These are phyloP conservation scores for Uropsilus gracilis DNA, from an alignment of 2,113 vertebrate species.

Conservation along the genomic window DNA sequence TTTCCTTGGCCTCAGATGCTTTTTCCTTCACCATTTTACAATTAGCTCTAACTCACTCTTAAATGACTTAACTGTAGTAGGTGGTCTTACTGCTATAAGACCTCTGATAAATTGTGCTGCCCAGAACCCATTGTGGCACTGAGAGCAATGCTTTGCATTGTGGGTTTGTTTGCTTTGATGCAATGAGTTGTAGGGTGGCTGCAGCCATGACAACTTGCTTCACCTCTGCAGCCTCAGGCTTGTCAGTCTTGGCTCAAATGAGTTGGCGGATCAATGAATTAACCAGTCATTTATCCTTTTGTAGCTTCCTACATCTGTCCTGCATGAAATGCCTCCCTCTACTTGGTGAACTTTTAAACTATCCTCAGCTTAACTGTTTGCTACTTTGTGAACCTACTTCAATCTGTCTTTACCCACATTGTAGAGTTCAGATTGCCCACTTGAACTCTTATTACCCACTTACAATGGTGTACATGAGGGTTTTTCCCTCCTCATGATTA, in stretches of 20 bases:
- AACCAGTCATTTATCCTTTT: background rate
- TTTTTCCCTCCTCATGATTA: background rate
- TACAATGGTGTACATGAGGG: background rate
- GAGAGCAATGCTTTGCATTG: accelerated
- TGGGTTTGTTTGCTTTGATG: background rate
- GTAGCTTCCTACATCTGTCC: background rate
- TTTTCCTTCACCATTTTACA: background rate
- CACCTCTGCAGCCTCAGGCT: background rate
- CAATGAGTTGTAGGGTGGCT: background rate
- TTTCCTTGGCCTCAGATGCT: background rate
- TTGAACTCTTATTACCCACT: background rate
- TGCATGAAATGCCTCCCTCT: background rate
- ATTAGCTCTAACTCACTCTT: background rate
- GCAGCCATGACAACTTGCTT: background rate
- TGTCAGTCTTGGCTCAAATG: background rate
- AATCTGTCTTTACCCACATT: background rate
- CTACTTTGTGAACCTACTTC: background rate
- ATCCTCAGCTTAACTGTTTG: background rate
- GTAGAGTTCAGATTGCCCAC: background rate
- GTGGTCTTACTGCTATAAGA: background rate
- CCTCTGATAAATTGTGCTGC: background rate
- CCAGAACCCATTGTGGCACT: background rate
- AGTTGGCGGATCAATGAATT: background rate
- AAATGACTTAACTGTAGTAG: background rate
- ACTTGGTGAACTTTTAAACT: background rate